Base-by-base conservation (phyloP, 2,113 vertebrate species). In the Oceanites oceanicus region DNA sequence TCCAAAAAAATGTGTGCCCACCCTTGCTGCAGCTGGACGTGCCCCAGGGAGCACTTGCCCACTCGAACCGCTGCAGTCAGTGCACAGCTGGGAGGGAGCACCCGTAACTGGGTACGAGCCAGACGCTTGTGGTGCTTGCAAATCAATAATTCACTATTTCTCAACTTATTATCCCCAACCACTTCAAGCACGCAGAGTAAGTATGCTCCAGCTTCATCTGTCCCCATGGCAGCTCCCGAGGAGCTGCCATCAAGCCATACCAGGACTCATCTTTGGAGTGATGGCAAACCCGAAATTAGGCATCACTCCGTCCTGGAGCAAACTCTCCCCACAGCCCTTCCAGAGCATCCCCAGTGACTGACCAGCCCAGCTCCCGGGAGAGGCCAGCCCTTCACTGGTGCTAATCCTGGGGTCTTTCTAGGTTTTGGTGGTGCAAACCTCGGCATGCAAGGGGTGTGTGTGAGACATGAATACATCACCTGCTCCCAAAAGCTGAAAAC, bases 81-180 rank as follows among this genome's bases (percentile, higher is more conserved):
- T 47, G 6, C 19, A 2, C 0, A 2, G 22, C 21, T 32, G 15
- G 53, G 22, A 55, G 11, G 25, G 13, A 77, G 19, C 26, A 11
- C 30, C 66, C 7, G 0, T 5, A 8, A 11, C 10, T 0, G 0
- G 45, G 18, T 8, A 32, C 0, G 1, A 44, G 56, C 61, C 53
- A 52, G 67, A 7, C 9, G 0, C 49, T 58, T 2, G 20, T 14
- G 56, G 32, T 74, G 38, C 53, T 53, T 19, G 50, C 44, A 70
- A 65, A 86, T 27, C 74, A 63, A 0, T 16, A 59, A 88, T 36
- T 62, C 49, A 12, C 9, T 25, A 1, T 58, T 80, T 34, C 63
- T 56, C 56, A 50, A 3, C 4, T 83, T 52, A 11, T 58, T 49
- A 17, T 73, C 76, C 93, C 67, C 88, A 93, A 59, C n/a, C 36